Evolutionary conservation across 2,888 invertebrate species (phyloP), one percentile per base, ranked within the genome.

Genomic region (Meganola albula): DNA sequence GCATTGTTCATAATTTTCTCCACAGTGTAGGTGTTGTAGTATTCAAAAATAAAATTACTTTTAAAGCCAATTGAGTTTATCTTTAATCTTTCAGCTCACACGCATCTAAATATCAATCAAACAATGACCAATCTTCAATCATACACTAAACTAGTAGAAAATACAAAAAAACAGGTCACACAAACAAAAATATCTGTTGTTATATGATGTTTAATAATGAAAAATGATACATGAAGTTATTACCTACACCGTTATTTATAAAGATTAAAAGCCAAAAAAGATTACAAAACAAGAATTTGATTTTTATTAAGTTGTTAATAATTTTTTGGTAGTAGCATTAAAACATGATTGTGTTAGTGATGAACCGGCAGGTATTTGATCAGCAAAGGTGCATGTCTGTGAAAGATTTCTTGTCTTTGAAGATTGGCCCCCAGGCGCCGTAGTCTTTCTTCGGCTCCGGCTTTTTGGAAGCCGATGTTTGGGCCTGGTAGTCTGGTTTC

Each of bases 331-430:
- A 37, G 38, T 49, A 55, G 64, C 62, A 48, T 35, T 56, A 45
- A 43, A 44, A 44, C 45, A 60, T 63, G 65, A 63, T 64, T 57
- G 46, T 37, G 53, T 52, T 50, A 55, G 48, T 47, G 42, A 56
- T 53, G 50, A 20, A 52, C 69, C 73, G 69, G 70, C 66, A 48
- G 53, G 32, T 51, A 49, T 35, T 40, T 24, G 35, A 44, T 80
- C 74, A 90, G 70, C 88, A 91, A 64, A 86, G 74, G 74, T 93
- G 93, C 90, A 93, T 90, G 54, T 90, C 89, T 40, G 88, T 79
- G 70, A 93, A 93, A 63, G 90, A 87, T 53, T 91, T 87, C 71
- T 90, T 92, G 83, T 92, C 91, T 80, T 93, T 92, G 78, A 89
- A 93, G 38, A 90, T 77, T 18, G 92, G 80, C 38, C 93, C 93